These are phyloP conservation scores for Clivina fossor DNA, from an alignment of 2,888 invertebrate species.

Conservation along the genomic window DNA sequence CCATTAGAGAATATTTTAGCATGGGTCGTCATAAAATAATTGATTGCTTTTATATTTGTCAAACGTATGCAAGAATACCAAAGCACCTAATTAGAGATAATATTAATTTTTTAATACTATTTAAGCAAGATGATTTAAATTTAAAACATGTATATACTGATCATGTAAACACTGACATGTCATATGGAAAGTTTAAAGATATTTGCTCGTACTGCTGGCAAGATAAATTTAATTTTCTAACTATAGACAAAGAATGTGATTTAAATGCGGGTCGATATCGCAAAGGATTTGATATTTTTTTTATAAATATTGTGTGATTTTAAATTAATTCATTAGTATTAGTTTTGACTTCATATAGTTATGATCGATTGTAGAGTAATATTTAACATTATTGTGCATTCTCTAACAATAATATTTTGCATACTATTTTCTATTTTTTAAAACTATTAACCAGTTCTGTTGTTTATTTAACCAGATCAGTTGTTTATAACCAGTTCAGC, in stretches of 20 bases:
- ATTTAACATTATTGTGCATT: too few relatives aligned
- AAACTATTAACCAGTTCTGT: too few relatives aligned
- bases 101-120: conserved; percentile 45
- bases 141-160: conserved; percentile 44
- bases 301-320: conserved; percentile 11
- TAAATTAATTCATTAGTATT: too few relatives aligned
- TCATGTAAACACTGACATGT: conserved; percentile 41
- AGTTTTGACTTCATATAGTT: too few relatives aligned
- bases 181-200: conserved; percentile 42
- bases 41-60: conserved; percentile 46
- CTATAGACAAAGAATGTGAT: conserved; percentile 44
- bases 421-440: too few relatives aligned
- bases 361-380: too few relatives aligned
- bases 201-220: conserved; percentile 45
- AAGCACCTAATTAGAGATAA: conserved; percentile 48
- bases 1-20: conserved; percentile 44
- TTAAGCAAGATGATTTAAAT: conserved; percentile 47
- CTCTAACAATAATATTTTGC: too few relatives aligned
- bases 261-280: conserved; percentile 45
- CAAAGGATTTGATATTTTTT: conserved; percentile 42
- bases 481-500: too few relatives aligned
- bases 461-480: too few relatives aligned
- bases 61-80: conserved; percentile 45
- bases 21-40: conserved; percentile 45
- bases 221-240: conserved; percentile 42